A percentile compares a stretch with the other conserved stretches of the same genome.
Conservation (phyloP, 2,888 invertebrate species). For the Cetonia aurata region DNA sequence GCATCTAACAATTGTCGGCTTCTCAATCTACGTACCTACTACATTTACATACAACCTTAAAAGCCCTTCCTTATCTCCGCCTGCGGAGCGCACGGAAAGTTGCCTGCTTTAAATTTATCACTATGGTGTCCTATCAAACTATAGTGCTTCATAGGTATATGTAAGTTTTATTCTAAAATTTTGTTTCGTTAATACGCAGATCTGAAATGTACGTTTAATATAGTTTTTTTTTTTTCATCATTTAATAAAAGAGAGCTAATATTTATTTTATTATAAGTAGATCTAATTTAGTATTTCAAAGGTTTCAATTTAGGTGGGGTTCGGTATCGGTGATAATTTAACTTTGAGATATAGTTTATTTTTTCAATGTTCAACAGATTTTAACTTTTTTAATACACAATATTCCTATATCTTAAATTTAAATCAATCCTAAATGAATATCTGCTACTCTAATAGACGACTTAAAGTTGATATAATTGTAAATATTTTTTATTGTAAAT, state of each 20-base stretch:
- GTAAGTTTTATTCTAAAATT: neutral
- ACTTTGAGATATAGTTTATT: slow-evolving; percentile 4
- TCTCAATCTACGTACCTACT: too few relatives aligned
- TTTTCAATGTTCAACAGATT: neutral
- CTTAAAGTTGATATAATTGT: slow-evolving; percentile 14
- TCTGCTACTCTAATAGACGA: neutral
- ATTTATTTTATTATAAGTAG: slow-evolving; percentile 26
- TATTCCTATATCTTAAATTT: slow-evolving; percentile 18
- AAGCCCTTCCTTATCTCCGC: too few relatives aligned
- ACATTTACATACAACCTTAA: too few relatives aligned
- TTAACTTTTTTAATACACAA: neutral
- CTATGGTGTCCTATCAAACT: neutral
- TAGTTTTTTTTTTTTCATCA: neutral
- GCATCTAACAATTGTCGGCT: too few relatives aligned
- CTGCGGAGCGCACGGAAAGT: too few relatives aligned
- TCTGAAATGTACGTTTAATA: neutral
- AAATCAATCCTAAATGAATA: neutral
- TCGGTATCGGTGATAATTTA: slow-evolving; percentile 8
- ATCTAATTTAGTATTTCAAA: slow-evolving; percentile 26
- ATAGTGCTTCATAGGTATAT: slow-evolving; percentile 18
- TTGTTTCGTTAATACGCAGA: neutral
- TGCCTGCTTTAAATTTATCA: too few relatives aligned
- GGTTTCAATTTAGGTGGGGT: slow-evolving; percentile 28
- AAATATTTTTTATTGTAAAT: slow-evolving; percentile 41
- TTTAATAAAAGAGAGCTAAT: neutral